These are phyloP conservation scores for Andricus curvator DNA, from an alignment of 2,888 invertebrate species.

Conservation along the genomic window DNA sequence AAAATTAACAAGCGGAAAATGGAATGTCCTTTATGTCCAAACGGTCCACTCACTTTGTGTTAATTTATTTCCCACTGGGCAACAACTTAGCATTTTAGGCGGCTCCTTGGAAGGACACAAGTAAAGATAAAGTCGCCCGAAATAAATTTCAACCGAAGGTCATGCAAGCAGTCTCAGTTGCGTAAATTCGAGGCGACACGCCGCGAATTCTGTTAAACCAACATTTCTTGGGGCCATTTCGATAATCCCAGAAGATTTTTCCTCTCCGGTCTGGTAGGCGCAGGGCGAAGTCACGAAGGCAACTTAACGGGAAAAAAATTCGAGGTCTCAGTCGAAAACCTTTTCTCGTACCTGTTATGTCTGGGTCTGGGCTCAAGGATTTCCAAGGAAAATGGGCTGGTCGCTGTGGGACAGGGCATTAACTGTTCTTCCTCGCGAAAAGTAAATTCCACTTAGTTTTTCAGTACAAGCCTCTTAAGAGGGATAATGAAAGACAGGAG, in stretches of 20 bases:
- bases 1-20: constrained; percentile 33
- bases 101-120: constrained; percentile 27
- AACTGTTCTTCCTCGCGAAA: background rate
- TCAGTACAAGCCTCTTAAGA: background rate
- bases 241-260: constrained; percentile 12
- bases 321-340: constrained; percentile 18
- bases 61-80: constrained; percentile 34
- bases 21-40: constrained; percentile 23
- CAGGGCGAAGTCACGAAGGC: constrained; percentile 6
- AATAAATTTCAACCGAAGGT: constrained; percentile 32
- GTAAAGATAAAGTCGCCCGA: constrained; percentile 34
- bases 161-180: background rate
- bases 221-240: background rate
- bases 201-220: constrained; percentile 9
- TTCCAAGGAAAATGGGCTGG: constrained; percentile 31
- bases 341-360: constrained; percentile 29
- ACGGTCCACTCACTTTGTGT: constrained; percentile 30
- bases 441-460: constrained; percentile 12
- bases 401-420: background rate
- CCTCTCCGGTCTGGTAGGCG: no score
- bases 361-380: constrained; percentile 14
- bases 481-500: background rate
- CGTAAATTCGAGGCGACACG: constrained; percentile 24
- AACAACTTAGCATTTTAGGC: constrained; percentile 12
- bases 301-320: constrained; percentile 32